Evolutionary conservation across 2,113 vertebrate genomes (phyloP).

Genomic region (Odocoileus virginianus): DNA sequence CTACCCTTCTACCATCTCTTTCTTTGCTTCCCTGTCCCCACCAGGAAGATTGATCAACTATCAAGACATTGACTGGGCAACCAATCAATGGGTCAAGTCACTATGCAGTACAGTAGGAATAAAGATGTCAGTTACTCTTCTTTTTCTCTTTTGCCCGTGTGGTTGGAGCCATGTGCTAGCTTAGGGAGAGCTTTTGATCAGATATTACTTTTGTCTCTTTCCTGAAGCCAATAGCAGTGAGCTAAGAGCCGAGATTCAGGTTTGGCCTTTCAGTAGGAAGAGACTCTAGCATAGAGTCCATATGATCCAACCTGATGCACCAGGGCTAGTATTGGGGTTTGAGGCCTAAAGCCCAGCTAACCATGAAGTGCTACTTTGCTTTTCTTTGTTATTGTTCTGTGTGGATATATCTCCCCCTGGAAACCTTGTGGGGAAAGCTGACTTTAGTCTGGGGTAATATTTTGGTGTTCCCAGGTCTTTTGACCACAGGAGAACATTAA

Average conservation of each 20-base stretch:
- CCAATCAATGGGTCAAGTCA: neutral
- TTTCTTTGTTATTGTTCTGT: neutral
- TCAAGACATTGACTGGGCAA: neutral
- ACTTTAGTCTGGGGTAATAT: conserved; percentile 14
- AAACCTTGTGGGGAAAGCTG: neutral
- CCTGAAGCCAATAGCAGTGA: neutral
- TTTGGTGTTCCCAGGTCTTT: neutral
- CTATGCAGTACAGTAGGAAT: neutral
- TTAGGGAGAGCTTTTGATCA: neutral
- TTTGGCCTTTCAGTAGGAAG: neutral
- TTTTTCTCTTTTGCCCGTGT: neutral
- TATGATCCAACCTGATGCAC: neutral
- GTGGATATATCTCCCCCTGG: neutral
- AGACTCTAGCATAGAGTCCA: neutral
- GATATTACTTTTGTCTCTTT: neutral
- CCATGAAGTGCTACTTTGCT: neutral
- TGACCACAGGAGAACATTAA: neutral
- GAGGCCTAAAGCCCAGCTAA: neutral
- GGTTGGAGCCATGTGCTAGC: neutral
- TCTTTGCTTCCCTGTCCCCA: neutral
- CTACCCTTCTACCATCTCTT: neutral
- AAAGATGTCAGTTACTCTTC: neutral
- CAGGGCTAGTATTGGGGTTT: neutral
- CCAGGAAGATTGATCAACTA: neutral
- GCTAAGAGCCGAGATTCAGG: neutral